These are phyloP conservation scores for Agapetus fuscipes DNA, from an alignment of 2,888 invertebrate genomes.

Conservation along the genomic window DNA sequence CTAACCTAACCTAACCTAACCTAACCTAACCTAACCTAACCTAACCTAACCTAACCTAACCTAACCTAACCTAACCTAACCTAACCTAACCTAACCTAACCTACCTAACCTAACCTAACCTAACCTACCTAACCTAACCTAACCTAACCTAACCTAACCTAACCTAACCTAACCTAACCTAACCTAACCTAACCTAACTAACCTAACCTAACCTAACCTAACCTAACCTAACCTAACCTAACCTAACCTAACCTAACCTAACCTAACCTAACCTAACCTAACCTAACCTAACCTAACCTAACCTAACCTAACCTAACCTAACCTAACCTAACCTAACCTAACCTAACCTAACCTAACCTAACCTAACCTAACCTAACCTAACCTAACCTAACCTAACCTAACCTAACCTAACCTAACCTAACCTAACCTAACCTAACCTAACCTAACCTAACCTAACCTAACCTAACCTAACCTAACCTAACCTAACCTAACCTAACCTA, in stretches of 20 bases:
- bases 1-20: conserved; percentile 15
- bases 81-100: conserved; percentile 13
- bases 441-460: background rate
- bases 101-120: too few relatives aligned
- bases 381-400: background rate
- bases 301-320: background rate
- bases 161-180: conserved; percentile 20
- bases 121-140: conserved; percentile 17
- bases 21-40: conserved; percentile 14
- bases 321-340: background rate
- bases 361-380: background rate
- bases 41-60: conserved; percentile 13
- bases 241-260: background rate
- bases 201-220: conserved; percentile 12
- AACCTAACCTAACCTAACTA: conserved; percentile 19
- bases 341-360: background rate
- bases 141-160: conserved; percentile 15
- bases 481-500: background rate
- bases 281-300: background rate
- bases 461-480: background rate
- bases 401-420: background rate
- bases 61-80: too few relatives aligned
- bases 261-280: background rate
- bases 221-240: background rate
- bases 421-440: background rate